Conservation (phyloP, 2,113 vertebrate species). For the Cnemophilus loriae region DNA sequence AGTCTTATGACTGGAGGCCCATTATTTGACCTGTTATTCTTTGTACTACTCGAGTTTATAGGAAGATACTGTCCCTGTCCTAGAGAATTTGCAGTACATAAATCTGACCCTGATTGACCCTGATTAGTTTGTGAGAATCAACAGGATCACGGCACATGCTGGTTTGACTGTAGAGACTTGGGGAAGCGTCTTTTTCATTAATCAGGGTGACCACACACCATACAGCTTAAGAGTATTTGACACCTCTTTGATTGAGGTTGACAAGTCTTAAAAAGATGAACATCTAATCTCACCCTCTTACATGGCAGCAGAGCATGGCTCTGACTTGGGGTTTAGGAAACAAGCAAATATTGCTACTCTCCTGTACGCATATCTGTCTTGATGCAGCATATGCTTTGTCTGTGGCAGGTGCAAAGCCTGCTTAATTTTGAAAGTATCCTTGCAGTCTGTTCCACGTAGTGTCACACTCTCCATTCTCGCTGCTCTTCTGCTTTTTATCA, state of each 20-base stretch:
- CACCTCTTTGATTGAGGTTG: conserved; percentile 10
- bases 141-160: neutral
- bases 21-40: neutral
- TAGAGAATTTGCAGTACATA: neutral
- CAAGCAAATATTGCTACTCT: neutral
- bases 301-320: neutral
- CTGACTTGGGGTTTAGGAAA: neutral
- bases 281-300: neutral
- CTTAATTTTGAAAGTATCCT: neutral
- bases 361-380: neutral
- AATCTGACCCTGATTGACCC: neutral
- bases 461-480: neutral
- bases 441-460: neutral
- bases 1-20: neutral
- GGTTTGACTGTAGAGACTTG: neutral
- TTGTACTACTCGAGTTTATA: neutral
- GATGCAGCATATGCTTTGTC: neutral
- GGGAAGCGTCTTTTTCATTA: neutral
- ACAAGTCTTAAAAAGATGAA: conserved; percentile 5
- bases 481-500: neutral
- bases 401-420: neutral
- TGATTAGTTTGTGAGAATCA: neutral
- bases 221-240: neutral
- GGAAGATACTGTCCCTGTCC: neutral
- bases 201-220: neutral